Conservation (phyloP, 2,888 invertebrate species). For the Isoperla grammatica region DNA sequence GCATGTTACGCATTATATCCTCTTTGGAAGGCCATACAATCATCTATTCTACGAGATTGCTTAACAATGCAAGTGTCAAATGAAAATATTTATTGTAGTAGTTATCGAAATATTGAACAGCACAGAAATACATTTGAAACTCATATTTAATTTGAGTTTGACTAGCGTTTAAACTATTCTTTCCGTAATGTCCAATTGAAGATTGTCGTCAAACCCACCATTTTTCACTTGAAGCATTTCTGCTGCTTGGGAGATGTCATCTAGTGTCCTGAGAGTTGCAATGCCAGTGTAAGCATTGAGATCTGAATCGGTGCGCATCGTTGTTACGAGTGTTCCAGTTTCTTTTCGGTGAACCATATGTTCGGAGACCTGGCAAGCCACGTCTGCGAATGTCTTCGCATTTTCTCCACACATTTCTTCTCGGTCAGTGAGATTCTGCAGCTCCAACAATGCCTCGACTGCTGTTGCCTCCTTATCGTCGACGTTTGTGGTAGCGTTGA, state of each 20-base stretch:
- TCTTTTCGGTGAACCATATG: background rate
- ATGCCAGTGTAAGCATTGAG: slow-evolving; percentile 1
- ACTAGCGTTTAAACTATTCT: background rate
- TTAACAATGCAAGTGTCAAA: background rate
- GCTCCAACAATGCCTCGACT: slow-evolving; percentile 4
- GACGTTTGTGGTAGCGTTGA: background rate
- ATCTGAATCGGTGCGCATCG: background rate
- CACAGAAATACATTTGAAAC: background rate
- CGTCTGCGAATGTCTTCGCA: background rate
- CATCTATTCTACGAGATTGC: background rate
- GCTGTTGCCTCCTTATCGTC: background rate
- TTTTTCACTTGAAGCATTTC: background rate
- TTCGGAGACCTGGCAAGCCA: background rate
- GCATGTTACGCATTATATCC: background rate
- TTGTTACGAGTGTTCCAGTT: background rate
- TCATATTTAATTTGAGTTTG: background rate
- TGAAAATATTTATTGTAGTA: background rate
- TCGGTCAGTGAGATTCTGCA: background rate
- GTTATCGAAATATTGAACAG: background rate
- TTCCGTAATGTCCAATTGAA: background rate
- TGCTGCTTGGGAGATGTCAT: background rate
- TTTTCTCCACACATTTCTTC: background rate
- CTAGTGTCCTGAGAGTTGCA: background rate
- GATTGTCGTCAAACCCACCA: background rate
- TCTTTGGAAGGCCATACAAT: background rate